Evolutionary conservation across 2,113 vertebrate species (phyloP), one percentile per base, ranked within the genome.

Genomic region (Rhea pennata): DNA sequence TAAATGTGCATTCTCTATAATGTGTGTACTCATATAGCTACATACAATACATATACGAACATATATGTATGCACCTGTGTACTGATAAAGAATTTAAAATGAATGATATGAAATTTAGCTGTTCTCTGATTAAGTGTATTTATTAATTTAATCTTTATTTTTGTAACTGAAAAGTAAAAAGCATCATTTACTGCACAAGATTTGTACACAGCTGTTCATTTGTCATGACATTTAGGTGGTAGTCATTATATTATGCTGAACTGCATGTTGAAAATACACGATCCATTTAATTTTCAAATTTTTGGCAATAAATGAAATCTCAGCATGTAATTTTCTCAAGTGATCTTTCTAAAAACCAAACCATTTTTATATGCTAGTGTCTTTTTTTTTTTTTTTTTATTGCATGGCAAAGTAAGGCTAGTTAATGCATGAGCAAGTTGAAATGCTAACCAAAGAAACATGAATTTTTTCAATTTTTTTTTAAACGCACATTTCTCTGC

Each of bases 401-500:
- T 99, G 99, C 99, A 99, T 99, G 98, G 98, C 98, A 94, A 97
- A 97, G 91, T 93, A 97, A 98, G 88, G 83, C 97, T 97, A 98
- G 97, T 97, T 90, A 98, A 85, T 98, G 98, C 98, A 98, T 98
- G 98, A 97, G 97, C 96, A 95, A 98, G 83, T 93, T 98, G 97
- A 98, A 98, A 97, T 98, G 98, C 98, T 98, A 98, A 98, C 93
- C 78, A 96, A 97, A 97, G 90, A 96, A 91, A 96, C 97, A 98
- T 95, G 46, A 96, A 62, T 96, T 98, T 97, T 59, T 98, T 98
- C 96, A 96, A 87, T 71, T 97, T 98, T 97, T 98, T 97, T 97
- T 97, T 80, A 96, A 98, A 97, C 97, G 59, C 98, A 98, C 98
- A 98, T 98, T 98, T 98, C 98, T 99, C 98, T 99, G 98, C 98